phyloP scores from a whole-genome alignment of 2,113 vertebrate genomes.

The Dryoscopus gambensis region DNA sequence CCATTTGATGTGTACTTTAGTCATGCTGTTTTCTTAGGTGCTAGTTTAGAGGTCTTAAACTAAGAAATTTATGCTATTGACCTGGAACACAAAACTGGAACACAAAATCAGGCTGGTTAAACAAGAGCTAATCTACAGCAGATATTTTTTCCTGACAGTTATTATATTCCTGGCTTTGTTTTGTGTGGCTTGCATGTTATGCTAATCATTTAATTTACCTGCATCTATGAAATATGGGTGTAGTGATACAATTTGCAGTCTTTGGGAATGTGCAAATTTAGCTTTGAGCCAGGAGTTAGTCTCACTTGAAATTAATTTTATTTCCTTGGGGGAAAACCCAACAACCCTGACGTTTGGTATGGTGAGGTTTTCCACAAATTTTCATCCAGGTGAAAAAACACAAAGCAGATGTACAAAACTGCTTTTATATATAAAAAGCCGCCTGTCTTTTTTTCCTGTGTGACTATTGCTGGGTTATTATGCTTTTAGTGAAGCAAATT shows the following conservation, averaged over 20 bases:
- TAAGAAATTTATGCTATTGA: neutral
- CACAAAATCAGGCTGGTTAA: neutral
- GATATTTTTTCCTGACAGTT: neutral
- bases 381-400: neutral
- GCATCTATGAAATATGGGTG: neutral
- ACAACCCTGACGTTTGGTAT: neutral
- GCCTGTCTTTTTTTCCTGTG: neutral
- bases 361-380: neutral
- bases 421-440: neutral
- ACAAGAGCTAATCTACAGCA: neutral
- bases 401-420: neutral
- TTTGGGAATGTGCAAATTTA: neutral
- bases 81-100: neutral
- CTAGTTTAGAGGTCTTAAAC: neutral
- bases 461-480: neutral
- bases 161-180: neutral
- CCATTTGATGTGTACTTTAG: neutral
- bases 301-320: neutral
- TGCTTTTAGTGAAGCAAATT: neutral
- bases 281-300: neutral
- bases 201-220: neutral
- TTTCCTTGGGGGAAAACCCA: fast-evolving
- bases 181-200: neutral
- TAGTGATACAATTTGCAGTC: neutral
- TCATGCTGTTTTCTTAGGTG: neutral